These are phyloP conservation scores for Seladonia tumulorum DNA, from an alignment of 2,888 invertebrate species.

Conservation along the genomic window DNA sequence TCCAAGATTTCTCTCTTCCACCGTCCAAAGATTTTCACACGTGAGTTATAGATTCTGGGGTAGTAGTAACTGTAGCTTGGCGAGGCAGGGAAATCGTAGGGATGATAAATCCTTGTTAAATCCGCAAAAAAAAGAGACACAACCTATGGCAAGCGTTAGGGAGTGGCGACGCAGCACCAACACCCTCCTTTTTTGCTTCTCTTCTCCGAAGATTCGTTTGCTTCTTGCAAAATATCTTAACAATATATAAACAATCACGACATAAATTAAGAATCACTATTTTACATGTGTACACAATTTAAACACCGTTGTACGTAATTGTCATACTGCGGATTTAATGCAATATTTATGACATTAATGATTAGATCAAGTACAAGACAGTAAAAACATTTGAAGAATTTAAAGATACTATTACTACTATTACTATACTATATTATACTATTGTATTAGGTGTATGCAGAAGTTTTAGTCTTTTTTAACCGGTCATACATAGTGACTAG, in stretches of 20 bases:
- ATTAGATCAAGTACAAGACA: no score
- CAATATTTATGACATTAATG: no score
- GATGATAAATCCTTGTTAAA: conserved; percentile 73
- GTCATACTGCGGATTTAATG: no score
- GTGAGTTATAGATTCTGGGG: conserved; percentile 20
- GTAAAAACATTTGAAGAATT: no score
- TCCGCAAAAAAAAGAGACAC: conserved; percentile 66
- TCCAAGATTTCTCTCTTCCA: conserved; percentile 17
- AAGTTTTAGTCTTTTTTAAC: no score
- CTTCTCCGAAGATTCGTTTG: conserved; percentile 17
- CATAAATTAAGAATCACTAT: neutral
- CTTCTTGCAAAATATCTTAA: neutral
- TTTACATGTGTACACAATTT: no score
- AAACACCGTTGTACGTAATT: no score
- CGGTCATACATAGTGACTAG: no score
- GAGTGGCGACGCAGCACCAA: conserved; percentile 30
- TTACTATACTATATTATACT: no score
- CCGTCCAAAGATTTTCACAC: conserved; percentile 36
- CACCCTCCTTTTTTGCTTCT: conserved; percentile 20
- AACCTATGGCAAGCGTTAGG: conserved; percentile 36
- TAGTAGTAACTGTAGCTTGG: conserved; percentile 18
- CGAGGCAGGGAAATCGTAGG: conserved; percentile 36
- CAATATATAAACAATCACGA: neutral
- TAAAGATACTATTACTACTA: no score
- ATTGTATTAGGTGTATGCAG: no score